Evolutionary conservation across 1,140 invertebrate genomes (phyloP).

Genomic region (Drosophila rhopaloa): DNA sequence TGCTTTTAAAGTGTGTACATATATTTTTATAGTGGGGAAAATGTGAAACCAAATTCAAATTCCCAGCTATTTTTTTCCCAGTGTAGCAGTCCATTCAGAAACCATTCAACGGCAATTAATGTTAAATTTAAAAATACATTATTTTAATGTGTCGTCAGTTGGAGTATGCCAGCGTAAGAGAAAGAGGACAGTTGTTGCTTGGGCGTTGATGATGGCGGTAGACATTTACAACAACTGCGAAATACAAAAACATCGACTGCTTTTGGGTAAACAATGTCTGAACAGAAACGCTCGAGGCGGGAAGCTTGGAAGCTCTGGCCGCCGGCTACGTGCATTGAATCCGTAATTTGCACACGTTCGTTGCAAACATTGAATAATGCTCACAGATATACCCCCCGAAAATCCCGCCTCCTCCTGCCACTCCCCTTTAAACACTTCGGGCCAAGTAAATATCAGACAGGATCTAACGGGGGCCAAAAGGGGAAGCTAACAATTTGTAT

Average conservation of each 20-base stretch:
- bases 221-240: not conserved
- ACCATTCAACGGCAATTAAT: conserved; percentile 79
- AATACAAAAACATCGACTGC: conserved; percentile 6
- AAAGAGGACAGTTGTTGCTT: conserved; percentile 41
- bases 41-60: no score
- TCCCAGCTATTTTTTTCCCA: not conserved
- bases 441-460: conserved; percentile 72
- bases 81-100: conserved; percentile 48
- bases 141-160: conserved; percentile 80
- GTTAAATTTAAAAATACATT: conserved; percentile 83
- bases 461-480: conserved; percentile 23
- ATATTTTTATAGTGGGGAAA: no score
- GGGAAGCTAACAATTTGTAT: conserved; percentile 66
- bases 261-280: conserved; percentile 50
- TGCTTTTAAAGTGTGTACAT: no score
- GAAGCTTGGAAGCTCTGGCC: conserved; percentile 56
- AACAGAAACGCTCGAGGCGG: conserved; percentile 40
- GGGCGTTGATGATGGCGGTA: conserved; percentile 55
- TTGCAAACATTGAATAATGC: conserved; percentile 80
- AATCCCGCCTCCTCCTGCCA: not conserved
- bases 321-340: conserved; percentile 78
- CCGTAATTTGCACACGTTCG: conserved; percentile 80
- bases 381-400: conserved; percentile 59
- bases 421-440: conserved; percentile 49
- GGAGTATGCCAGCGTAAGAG: conserved; percentile 13